Percentiles rank a stretch among this genome's conserved stretches.
Conservation (phyloP, 2,888 invertebrate species). For the Andrena haemorrhoa region DNA sequence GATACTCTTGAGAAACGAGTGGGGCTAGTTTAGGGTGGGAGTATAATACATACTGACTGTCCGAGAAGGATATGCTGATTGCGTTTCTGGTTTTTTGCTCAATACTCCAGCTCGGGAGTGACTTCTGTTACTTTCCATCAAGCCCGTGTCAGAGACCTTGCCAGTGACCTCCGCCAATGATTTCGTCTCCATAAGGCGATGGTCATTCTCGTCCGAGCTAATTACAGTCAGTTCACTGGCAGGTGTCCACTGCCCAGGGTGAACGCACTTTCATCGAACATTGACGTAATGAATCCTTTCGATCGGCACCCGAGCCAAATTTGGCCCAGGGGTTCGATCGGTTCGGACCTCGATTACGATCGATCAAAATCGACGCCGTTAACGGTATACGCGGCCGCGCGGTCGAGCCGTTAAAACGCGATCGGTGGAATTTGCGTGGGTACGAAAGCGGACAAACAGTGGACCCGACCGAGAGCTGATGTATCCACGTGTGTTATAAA, state of each 20-base stretch:
- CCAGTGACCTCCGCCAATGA: conserved; percentile 2
- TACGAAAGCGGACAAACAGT: conserved; percentile 64
- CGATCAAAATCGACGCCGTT: not conserved
- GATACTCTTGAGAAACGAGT: too few species aligned
- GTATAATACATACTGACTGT: too few species aligned
- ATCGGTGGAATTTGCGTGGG: conserved; percentile 70
- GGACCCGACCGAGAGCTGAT: conserved; percentile 41
- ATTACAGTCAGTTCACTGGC: conserved; percentile 37
- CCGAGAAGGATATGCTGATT: not conserved
- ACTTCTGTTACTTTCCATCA: not conserved
- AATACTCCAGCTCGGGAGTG: not conserved
- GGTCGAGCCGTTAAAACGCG: conserved; percentile 21
- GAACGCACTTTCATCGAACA: conserved; percentile 36
- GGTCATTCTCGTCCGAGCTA: conserved; percentile 10
- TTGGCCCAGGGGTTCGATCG: not conserved
- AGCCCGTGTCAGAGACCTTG: not conserved
- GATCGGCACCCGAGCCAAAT: not conserved
- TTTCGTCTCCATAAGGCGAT: conserved; percentile 5
- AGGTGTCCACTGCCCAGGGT: conserved; percentile 29
- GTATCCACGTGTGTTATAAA: conserved; percentile 59
- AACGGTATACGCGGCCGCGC: conserved; percentile 4
- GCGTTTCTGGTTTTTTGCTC: not conserved
- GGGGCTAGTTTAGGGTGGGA: too few species aligned
- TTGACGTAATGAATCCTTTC: not conserved
- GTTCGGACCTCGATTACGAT: conserved; percentile 9